Percentiles rank a stretch among this genome's conserved stretches.
Evolutionary conservation across 92 coral and sea anemone genomes (phyloP).

Genomic region (Epizoanthus scotinus): DNA sequence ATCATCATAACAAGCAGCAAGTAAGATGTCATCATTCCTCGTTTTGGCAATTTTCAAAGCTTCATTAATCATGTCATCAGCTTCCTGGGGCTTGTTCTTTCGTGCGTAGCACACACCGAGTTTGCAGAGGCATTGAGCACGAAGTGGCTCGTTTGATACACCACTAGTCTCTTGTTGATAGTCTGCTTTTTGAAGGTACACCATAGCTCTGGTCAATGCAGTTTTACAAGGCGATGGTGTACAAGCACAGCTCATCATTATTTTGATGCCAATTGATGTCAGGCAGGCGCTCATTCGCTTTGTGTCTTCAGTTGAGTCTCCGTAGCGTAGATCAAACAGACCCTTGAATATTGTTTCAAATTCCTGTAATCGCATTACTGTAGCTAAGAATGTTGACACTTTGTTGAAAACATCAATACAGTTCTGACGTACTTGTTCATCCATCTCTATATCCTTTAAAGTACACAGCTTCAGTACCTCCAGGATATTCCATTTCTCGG

Average conservation of each 20-base stretch:
- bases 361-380: slow-evolving; percentile 45
- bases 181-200: neutral
- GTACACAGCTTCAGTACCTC: slow-evolving; percentile 54
- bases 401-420: slow-evolving; percentile 44
- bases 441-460: slow-evolving; percentile 1
- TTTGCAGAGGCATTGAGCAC: slow-evolving; percentile 52
- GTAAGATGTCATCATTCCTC: slow-evolving; percentile 41
- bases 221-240: slow-evolving; percentile 26
- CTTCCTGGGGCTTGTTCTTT: slow-evolving; percentile 14
- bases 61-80: slow-evolving; percentile 28
- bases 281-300: slow-evolving; percentile 45
- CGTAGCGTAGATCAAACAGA: slow-evolving; percentile 30
- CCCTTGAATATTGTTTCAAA: slow-evolving; percentile 49
- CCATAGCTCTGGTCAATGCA: slow-evolving; percentile 40
- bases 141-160: neutral
- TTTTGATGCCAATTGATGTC: slow-evolving; percentile 47
- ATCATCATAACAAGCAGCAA: slow-evolving; percentile 54
- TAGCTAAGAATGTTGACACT: slow-evolving; percentile 49
- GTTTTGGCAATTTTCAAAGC: slow-evolving; percentile 32
- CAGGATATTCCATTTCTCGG: slow-evolving; percentile 55
- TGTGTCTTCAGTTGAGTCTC: neutral
- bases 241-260: slow-evolving; percentile 51
- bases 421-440: neutral
- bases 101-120: slow-evolving; percentile 54
- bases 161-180: neutral